Percentiles rank a stretch among this genome's conserved stretches.
Evolutionary conservation across 2,113 vertebrate genomes (phyloP).

Genomic region (Corvus cornix): DNA sequence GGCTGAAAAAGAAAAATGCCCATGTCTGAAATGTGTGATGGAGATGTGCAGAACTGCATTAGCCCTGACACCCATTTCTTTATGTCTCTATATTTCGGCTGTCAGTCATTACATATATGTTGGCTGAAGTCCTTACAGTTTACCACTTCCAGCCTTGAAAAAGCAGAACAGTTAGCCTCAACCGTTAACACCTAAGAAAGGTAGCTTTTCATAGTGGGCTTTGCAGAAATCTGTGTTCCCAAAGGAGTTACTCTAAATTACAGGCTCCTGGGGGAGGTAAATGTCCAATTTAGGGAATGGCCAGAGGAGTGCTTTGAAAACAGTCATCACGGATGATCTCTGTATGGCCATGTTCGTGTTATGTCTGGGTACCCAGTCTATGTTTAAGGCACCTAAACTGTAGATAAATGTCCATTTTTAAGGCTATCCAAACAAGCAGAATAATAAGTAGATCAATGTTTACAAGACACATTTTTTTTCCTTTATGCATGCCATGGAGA

Average conservation of each 20-base stretch:
- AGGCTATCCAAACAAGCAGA: conserved; percentile 18
- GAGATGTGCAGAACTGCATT: conserved; percentile 56
- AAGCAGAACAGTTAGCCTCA: conserved; percentile 16
- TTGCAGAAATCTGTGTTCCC: neutral
- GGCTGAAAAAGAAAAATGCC: conserved; percentile 58
- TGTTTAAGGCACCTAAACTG: neutral
- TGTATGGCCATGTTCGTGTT: neutral
- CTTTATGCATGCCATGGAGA: neutral
- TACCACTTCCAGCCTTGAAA: conserved; percentile 1
- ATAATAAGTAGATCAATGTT: conserved; percentile 35
- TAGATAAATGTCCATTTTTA: conserved; percentile 14
- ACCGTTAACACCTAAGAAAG: neutral
- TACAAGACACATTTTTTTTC: conserved; percentile 2
- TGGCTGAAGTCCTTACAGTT: conserved; percentile 45
- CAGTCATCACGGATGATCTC: neutral
- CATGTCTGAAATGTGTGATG: conserved; percentile 36
- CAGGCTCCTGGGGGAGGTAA: neutral
- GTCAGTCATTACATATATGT: conserved; percentile 59
- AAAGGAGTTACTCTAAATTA: neutral
- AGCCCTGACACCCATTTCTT: conserved; percentile 40
- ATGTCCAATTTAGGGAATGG: neutral
- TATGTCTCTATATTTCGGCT: conserved; percentile 63
- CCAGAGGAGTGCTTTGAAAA: neutral
- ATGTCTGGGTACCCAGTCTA: neutral
- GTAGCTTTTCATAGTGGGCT: neutral